These are phyloP conservation scores for Zapornia atra DNA, from an alignment of 2,113 vertebrate genomes.

Conservation along the genomic window DNA sequence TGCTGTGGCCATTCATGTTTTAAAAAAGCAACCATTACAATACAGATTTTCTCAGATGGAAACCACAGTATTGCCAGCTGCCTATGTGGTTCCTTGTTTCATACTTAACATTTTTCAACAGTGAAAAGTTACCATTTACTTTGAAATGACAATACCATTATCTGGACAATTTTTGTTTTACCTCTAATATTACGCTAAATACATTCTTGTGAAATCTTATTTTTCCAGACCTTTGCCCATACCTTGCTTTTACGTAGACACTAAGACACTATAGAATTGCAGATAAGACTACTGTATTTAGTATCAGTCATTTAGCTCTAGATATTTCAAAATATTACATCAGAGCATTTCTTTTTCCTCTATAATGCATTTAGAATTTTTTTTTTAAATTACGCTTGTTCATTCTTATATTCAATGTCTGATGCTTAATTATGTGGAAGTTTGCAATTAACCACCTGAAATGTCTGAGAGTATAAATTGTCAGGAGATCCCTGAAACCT, in stretches of 20 bases:
- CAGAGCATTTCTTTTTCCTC: neutral
- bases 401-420: neutral
- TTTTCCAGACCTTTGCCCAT: neutral
- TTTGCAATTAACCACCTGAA: neutral
- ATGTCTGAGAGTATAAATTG: neutral
- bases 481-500: neutral
- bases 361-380: neutral
- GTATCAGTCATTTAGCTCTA: neutral
- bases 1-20: neutral
- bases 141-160: neutral
- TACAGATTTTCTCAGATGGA: neutral
- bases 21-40: accelerated
- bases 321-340: neutral
- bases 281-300: neutral
- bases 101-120: neutral
- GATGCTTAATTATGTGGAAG: neutral
- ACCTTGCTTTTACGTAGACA: neutral
- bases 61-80: neutral
- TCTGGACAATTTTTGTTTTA: neutral
- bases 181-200: neutral
- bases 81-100: neutral
- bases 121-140: neutral
- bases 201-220: neutral
- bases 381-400: neutral
- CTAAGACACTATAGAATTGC: neutral